phyloP scores from a whole-genome alignment of 2,888 invertebrate genomes.

The Dolichomitus sp. region DNA sequence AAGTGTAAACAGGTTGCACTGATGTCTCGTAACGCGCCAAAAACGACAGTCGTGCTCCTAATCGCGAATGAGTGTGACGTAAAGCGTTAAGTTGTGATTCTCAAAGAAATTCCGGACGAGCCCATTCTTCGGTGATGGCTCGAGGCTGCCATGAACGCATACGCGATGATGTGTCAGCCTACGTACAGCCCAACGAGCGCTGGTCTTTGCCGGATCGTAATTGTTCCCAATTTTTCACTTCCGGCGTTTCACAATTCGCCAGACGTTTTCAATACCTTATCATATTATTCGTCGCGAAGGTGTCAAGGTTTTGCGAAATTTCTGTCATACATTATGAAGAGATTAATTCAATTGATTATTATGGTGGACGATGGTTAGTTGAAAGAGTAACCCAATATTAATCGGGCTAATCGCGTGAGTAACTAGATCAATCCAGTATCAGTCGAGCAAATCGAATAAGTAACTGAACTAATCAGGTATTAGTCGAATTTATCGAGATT shows the following conservation, averaged over 20 bases:
- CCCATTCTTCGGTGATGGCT: conserved; percentile 44
- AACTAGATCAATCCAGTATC: too few relatives aligned
- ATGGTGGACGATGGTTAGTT: neutral
- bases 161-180: conserved; percentile 50
- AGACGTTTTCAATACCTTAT: neutral
- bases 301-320: neutral
- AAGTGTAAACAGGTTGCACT: neutral
- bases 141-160: conserved; percentile 16
- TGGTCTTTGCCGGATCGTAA: conserved; percentile 56
- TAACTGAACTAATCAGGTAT: too few relatives aligned
- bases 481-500: too few relatives aligned
- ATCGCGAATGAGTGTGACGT: conserved; percentile 1
- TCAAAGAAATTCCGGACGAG: neutral
- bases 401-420: neutral
- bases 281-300: neutral
- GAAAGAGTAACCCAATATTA: neutral
- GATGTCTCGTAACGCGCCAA: conserved; percentile 2
- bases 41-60: neutral
- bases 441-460: too few relatives aligned
- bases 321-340: neutral
- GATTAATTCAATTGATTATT: neutral
- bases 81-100: conserved; percentile 47
- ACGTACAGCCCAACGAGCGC: conserved; percentile 31
- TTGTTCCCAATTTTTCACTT: conserved; percentile 73
- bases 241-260: conserved; percentile 66